Evolutionary conservation across 1,140 invertebrate genomes (phyloP).

Genomic region (Dendrolimus punctatus): DNA sequence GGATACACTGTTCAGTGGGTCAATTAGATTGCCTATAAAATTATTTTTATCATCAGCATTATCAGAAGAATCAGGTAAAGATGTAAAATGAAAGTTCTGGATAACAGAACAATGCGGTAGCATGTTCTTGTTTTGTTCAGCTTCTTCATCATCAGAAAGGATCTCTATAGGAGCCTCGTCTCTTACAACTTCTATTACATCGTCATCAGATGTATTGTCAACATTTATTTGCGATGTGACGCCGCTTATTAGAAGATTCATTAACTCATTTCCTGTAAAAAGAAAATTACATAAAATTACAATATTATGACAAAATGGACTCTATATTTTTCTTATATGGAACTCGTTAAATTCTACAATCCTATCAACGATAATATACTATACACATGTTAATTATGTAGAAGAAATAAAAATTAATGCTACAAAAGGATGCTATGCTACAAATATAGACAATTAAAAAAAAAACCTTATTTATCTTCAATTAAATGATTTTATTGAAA

Average conservation of each 20-base stretch:
- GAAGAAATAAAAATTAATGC: not conserved
- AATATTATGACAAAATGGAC: not conserved
- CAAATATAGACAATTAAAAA: not conserved
- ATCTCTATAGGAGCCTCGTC: slow-evolving; percentile 64
- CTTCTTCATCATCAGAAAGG: slow-evolving; percentile 56
- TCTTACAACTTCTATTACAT: slow-evolving; percentile 61
- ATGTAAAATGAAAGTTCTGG: slow-evolving; percentile 24
- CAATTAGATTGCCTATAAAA: not conserved
- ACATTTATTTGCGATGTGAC: slow-evolving; percentile 20
- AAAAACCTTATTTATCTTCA: not conserved
- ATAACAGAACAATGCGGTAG: slow-evolving; percentile 10
- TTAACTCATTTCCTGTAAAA: slow-evolving; percentile 7
- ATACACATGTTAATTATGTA: no score
- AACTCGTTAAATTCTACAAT: not conserved
- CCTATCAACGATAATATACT: no score
- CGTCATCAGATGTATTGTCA: slow-evolving; percentile 53
- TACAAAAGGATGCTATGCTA: not conserved
- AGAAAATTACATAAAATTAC: slow-evolving; percentile 1
- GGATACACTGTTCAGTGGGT: slow-evolving; percentile 3
- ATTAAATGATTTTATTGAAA: not conserved
- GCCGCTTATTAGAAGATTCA: slow-evolving; percentile 22
- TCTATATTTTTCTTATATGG: not conserved
- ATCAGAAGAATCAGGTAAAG: slow-evolving; percentile 5
- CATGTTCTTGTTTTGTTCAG: slow-evolving; percentile 28
- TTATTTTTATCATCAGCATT: slow-evolving; percentile 5